Evolutionary conservation across 2,797 vertebrate species (phyloP), one percentile per base, ranked within the genome.

Genomic region (Thripadectes ignobilis): DNA sequence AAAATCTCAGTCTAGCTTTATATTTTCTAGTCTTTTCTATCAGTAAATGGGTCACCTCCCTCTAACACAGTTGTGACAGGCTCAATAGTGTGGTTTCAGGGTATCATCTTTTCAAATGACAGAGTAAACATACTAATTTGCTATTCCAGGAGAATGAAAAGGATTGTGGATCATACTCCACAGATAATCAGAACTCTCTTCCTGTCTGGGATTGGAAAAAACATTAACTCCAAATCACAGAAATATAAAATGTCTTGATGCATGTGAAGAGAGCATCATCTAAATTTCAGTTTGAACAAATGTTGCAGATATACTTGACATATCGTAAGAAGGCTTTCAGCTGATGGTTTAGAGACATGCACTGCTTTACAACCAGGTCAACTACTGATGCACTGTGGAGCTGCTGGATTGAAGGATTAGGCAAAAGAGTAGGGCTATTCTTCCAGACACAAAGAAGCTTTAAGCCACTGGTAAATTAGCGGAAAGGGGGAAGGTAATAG

Each of bases 91-190:
- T 62, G 27, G 75, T 96, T 95, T 95, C 83, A 85, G 74, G 72
- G 87, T 95, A 92, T 88, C 93, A 84, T 93, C 92, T 95, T 94
- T 95, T 95, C 89, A 89, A 83, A 92, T 95, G 95, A 94, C 93
- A 95, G 57, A 84, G 85, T 96, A 96, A 97, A 96, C 85, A 96
- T 81, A 92, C 54, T 95, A 67, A 94, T 97, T 96, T 97, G n/a
- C 58, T 97, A 91, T 97, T 94, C 91, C 92, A 87, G 81, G 55
- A 94, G 96, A 96, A 96, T 92, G 69, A 92, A 95, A 88, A 92
- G 88, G 88, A 73, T 76, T 86, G 81, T 93, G 84, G 89, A 92
- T 97, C 92, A 91, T 88, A 45, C 61, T 93, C 87, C 79, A 96
- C 43, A 90, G 90, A 94, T 90, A 97, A 97, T 95, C 91, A 95